phyloP scores from a whole-genome alignment of 2,113 vertebrate species.

The Alouatta palliata region DNA sequence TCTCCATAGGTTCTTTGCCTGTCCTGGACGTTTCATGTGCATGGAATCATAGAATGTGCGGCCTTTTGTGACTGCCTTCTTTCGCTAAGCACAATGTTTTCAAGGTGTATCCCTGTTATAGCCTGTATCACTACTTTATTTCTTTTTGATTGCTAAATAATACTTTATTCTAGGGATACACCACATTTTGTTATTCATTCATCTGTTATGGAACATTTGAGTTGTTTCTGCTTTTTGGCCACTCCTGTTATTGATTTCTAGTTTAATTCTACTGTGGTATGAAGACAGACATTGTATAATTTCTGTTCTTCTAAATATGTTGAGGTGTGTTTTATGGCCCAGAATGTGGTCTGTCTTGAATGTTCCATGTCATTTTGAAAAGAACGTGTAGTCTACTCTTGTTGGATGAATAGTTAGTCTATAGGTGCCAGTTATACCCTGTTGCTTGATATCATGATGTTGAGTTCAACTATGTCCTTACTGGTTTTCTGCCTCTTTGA shows the following conservation, averaged over 20 bases:
- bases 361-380: neutral
- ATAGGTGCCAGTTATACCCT: neutral
- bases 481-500: neutral
- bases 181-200: neutral
- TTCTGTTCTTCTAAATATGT: neutral
- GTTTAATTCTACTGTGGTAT: neutral
- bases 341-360: neutral
- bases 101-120: neutral
- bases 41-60: neutral
- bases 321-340: neutral
- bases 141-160: neutral
- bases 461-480: neutral
- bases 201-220: neutral
- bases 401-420: neutral
- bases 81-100: neutral
- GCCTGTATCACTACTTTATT: neutral
- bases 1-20: neutral
- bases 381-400: neutral
- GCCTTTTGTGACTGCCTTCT: neutral
- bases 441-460: neutral
- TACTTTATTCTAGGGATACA: neutral
- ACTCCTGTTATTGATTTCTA: neutral
- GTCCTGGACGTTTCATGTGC: neutral
- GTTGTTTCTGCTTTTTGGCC: neutral
- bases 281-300: neutral